Evolutionary conservation across 30 jellyfish, hydroid and myxozoan species (phyloP).

Genomic region (Phacellophora camtschatica): DNA sequence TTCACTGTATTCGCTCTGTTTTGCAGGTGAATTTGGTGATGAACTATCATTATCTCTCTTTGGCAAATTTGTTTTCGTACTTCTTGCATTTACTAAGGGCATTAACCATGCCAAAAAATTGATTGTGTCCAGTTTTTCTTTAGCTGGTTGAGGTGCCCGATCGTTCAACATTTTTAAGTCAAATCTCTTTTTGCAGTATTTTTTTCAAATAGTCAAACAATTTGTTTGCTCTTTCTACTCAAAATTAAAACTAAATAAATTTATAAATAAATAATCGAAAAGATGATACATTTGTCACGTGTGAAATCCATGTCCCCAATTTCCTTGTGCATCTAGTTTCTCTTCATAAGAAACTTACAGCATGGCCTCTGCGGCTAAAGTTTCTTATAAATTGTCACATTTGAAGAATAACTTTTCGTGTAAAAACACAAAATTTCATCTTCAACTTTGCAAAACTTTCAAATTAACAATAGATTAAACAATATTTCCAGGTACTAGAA

Average conservation of each 20-base stretch:
- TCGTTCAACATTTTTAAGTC: conserved; percentile 8
- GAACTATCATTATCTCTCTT: background rate
- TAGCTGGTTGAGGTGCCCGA: conserved; percentile 29
- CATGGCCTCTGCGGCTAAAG: no score
- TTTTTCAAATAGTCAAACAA: conserved; percentile 47
- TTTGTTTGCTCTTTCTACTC: conserved; percentile 38
- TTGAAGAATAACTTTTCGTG: no score
- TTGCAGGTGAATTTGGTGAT: no score
- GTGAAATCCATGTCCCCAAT: no score
- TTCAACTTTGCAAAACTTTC: no score
- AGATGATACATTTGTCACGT: no score
- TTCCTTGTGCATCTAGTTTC: no score
- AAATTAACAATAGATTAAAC: no score
- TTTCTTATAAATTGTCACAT: no score
- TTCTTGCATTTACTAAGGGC: conserved; percentile 12
- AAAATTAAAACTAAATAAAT: background rate
- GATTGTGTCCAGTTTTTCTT: conserved; percentile 5
- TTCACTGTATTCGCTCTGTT: background rate
- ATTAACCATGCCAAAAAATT: conserved; percentile 33
- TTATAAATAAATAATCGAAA: background rate
- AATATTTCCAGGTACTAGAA: no score
- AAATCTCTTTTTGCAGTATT: conserved; percentile 9
- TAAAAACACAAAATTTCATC: no score
- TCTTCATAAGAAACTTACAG: no score
- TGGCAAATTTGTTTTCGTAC: background rate